These are phyloP conservation scores for Lasiurus cinereus DNA, from an alignment of 2,113 vertebrate genomes.

Conservation along the genomic window DNA sequence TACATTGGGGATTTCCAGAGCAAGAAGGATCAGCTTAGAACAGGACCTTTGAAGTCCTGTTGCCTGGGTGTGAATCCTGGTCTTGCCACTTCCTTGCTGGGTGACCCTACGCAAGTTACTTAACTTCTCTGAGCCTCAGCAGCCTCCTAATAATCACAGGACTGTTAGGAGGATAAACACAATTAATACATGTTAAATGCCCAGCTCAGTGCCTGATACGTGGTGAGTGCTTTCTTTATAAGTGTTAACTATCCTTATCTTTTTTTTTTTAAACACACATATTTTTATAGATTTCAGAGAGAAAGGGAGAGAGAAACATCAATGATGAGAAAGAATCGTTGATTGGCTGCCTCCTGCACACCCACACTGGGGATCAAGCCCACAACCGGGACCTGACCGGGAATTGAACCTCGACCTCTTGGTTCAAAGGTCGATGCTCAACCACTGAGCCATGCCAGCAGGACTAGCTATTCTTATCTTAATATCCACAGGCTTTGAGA, in stretches of 20 bases:
- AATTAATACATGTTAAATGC: background rate
- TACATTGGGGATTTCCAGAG: background rate
- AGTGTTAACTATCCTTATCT: background rate
- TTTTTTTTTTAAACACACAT: too few relatives aligned
- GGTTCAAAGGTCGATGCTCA: too few relatives aligned
- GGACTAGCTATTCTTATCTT: background rate
- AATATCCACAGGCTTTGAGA: background rate
- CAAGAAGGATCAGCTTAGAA: background rate
- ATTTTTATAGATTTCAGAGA: too few relatives aligned
- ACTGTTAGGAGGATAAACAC: background rate
- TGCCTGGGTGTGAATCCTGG: background rate
- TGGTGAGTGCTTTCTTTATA: background rate
- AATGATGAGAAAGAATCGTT: too few relatives aligned
- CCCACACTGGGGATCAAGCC: too few relatives aligned
- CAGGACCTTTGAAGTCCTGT: background rate
- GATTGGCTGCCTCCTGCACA: too few relatives aligned
- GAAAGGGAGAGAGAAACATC: too few relatives aligned
- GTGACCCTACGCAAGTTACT: background rate
- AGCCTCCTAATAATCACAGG: background rate
- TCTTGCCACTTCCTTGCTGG: background rate
- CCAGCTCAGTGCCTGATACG: fast-evolving
- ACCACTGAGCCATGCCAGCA: too few relatives aligned
- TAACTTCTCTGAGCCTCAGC: background rate
- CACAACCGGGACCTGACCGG: too few relatives aligned
- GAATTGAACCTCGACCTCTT: too few relatives aligned